These are phyloP conservation scores for Melieria omissa DNA, from an alignment of 2,888 invertebrate species.

Conservation along the genomic window DNA sequence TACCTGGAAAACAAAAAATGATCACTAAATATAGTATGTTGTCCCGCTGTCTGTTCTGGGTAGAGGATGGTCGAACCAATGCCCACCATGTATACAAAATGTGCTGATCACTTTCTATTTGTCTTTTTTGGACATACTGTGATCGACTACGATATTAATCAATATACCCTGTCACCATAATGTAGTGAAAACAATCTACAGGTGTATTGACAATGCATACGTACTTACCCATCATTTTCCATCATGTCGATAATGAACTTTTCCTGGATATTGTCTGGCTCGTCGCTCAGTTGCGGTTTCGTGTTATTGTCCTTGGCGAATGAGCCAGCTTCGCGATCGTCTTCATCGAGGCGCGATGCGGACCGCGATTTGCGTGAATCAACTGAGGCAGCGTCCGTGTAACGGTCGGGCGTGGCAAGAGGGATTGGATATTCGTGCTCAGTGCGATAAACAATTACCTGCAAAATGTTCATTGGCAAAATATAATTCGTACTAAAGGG, in stretches of 20 bases:
- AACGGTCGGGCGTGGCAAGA: constrained; percentile 68
- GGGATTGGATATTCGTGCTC: constrained; percentile 76
- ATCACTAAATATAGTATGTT: too few species aligned
- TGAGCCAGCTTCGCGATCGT: constrained; percentile 78
- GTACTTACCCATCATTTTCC: constrained; percentile 65
- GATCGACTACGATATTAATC: too few species aligned
- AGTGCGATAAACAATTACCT: constrained; percentile 75
- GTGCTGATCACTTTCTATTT: too few species aligned
- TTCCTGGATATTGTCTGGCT: constrained; percentile 48
- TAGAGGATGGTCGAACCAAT: too few species aligned
- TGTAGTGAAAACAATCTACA: too few species aligned
- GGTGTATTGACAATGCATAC: too few species aligned
- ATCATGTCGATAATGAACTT: constrained; percentile 65
- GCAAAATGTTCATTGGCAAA: constrained; percentile 38
- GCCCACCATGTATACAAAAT: too few species aligned
- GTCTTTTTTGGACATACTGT: too few species aligned
- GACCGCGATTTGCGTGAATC: constrained; percentile 70
- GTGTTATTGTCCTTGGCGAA: constrained; percentile 54
- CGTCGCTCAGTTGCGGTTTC: constrained; percentile 46
- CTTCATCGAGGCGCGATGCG: constrained; percentile 72
- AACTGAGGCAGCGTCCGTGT: constrained; percentile 68
- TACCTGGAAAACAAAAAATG: constrained; percentile 71
- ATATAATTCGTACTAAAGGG: neutral
- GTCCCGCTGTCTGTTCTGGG: too few species aligned
- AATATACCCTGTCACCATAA: too few species aligned